Evolutionary conservation across 2,113 vertebrate species (phyloP), one percentile per base, ranked within the genome.

Genomic region (Takifugu bimaculatus): DNA sequence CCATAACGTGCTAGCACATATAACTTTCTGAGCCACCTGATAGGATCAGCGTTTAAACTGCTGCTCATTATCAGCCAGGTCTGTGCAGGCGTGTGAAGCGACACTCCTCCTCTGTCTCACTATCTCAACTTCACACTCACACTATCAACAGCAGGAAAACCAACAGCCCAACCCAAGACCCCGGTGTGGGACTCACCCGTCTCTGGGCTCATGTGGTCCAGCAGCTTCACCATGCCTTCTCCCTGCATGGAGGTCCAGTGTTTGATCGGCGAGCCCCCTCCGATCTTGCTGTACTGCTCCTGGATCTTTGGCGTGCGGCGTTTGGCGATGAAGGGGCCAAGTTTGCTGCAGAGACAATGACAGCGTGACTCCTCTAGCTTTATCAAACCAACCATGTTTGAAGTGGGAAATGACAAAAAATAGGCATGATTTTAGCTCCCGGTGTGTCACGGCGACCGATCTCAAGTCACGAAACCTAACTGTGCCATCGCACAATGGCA

Each of bases 231-330:
- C 97, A 99, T 99, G 74, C 93, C 94, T 72, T 97, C 94, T 2
- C 96, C 97, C 85, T 99, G 97, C 84, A 90, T 73, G 0, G 87
- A 91, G 0, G 97, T 99, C 97, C 97, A 99, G 88, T 86, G 94
- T 82, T 92, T 96, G 83, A 99, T 99, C 0, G 97, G 97, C 0
- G 97, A 98, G 0, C 97, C 96, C 0, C 97, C 97, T 29, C 97
- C 97, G 1, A 99, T 99, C 71, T 87, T 90, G 61, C 93, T 94
- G 85, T 99, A 99, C 83, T 98, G 96, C 84, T 97, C 93, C 85
- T 97, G 95, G 85, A 99, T 96, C 73, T 94, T 96, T 0, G 96
- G 94, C 0, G 97, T 95, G 25, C 96, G 94, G 0, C 95, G 92
- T 60, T 88, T 94, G 54, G 97, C 97, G 0, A 99, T 98, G 68